Base-by-base conservation (phyloP, 2,113 vertebrate genomes). In the Nothoprocta perdicaria region DNA sequence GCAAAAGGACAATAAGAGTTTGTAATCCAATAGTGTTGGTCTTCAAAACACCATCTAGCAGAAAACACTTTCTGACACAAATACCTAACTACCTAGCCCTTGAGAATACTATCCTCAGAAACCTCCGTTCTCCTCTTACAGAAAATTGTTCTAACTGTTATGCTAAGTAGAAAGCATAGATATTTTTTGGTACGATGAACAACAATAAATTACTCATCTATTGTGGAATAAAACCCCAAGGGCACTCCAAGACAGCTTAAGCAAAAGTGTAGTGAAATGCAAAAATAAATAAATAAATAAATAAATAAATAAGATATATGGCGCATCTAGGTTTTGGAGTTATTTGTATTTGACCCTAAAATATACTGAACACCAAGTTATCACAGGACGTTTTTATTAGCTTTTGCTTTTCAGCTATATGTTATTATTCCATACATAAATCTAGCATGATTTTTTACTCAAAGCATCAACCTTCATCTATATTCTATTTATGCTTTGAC, bases 401-500 rank as follows among this genome's bases (percentile, higher is more conserved):
- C 4, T 75, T 90, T 29, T 68, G 18, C 80, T 72, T 66, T 95
- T 71, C 38, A 62, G 27, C 22, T 77, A 85, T 80, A 73, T 23
- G 10, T 84, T 50, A 55, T 72, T 83, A 93, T 52, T 95, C 40
- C 43, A 77, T 65, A 72, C 63, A 66, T 60, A 82, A 53, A 63
- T 35, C 55, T 65, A 68, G 52, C 23, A 75, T 11, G 7, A 5
- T 41, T 74, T 92, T 74, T 81, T 71, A 68, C 55, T 80, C 71
- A 75, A 77, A 84, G 24, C 48, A 58, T 62, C 66, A 40, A 2
- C 45, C 58, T 90, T 65, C 52, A 72, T 91, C 74, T 90, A 10
- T 57, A 86, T 76, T 86, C 90, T 43, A 65, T 82, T 94, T 88
- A 22, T 53, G 63, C 67, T 86, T 85, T 84, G 82, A 86, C 63